Base-by-base conservation (phyloP, 2,797 vertebrate genomes). In the Mus spretus region DNA sequence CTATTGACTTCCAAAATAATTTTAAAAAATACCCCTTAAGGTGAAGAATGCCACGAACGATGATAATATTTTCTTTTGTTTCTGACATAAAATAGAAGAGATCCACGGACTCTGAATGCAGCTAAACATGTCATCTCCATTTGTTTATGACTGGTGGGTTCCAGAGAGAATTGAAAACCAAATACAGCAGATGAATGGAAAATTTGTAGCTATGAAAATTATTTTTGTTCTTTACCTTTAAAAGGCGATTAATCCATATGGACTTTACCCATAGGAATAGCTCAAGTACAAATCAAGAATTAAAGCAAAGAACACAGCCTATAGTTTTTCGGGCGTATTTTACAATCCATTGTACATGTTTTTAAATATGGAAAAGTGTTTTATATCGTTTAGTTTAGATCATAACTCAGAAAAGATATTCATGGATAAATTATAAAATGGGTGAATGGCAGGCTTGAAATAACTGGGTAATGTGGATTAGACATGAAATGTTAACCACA, bases 251-350 rank as follows among this genome's bases (percentile, higher is more conserved):
- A 78, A 75, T 89, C 4, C 89, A 4, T 50, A 14, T 53, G 50
- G 4, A 85, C 28, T 94, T 96, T 84, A 89, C 44, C 78, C 3
- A 1, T 47, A 74, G 6, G 87, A 86, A 89, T 90, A 82, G 2
- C 59, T 93, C 34, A 72, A 89, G 50, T 26, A 84, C 90, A 70
- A 82, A 63, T 88, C 86, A 70, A 80, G 22, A 85, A 40, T 81
- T 9, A 79, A 96, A 91, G 55, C 34, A 85, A 93, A n/a, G 79
- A 61, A 81, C 92, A 3, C 20, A 40, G 11, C 40, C 24, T 89
- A 26, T 61, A 75, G 40, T 84, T 90, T 97, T 74, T 61, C 50
- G 89, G 31, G 14, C 63, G 28, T n/a, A 24, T 78, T 92, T 96
- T 70, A 13, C 4, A 97, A 78, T 90, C 17, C 2, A 19, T 74